A percentile compares a stretch with the other conserved stretches of the same genome.
These are phyloP conservation scores for Furcifer pardalis DNA, from an alignment of 2,797 vertebrate species.

Conservation along the genomic window DNA sequence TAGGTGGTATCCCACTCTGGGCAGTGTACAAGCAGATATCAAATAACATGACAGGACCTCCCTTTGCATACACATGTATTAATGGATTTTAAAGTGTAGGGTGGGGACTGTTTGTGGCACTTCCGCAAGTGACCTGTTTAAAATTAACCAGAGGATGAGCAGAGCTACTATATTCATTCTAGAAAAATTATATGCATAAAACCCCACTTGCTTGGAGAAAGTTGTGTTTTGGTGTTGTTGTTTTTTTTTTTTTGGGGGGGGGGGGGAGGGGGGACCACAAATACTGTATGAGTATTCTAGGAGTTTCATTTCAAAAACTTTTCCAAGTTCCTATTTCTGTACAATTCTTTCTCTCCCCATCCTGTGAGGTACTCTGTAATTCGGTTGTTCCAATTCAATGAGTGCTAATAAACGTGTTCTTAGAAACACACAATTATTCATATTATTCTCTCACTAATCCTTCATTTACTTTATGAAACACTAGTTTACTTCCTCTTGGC, in stretches of 20 bases:
- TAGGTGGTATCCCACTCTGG: no score
- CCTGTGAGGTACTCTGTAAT: conserved; percentile 46
- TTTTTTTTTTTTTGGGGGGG: no score
- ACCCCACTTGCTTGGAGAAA: neutral
- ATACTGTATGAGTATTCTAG: no score
- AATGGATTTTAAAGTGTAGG: no score
- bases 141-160: conserved; percentile 18
- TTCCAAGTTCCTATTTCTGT: conserved; percentile 34
- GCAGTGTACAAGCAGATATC: no score
- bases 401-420: conserved; percentile 58
- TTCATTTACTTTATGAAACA: conserved; percentile 60
- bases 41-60: no score
- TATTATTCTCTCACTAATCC: conserved; percentile 59
- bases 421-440: conserved; percentile 45
- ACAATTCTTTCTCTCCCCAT: conserved; percentile 46
- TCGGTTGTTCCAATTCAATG: conserved; percentile 51
- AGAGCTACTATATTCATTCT: conserved; percentile 51
- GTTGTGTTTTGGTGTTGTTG: no score
- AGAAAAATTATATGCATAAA: neutral
- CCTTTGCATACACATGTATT: no score
- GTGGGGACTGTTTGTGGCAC: neutral
- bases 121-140: neutral
- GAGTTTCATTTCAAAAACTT: no score
- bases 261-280: no score
- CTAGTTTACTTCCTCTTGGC: conserved; percentile 53